phyloP scores from a whole-genome alignment of 2,888 invertebrate species.

The Chrysotoxum bicinctum region DNA sequence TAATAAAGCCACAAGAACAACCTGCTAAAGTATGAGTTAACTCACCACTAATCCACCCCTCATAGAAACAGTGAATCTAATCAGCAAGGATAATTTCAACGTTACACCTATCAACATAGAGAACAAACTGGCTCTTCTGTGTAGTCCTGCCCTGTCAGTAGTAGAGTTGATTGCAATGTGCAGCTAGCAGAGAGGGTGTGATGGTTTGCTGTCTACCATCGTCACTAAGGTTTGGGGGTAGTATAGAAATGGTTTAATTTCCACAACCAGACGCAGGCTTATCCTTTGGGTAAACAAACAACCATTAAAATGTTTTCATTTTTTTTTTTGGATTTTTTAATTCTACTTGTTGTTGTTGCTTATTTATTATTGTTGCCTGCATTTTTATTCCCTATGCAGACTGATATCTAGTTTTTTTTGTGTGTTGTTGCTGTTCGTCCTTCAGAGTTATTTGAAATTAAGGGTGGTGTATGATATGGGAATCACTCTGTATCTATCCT shows the following conservation, averaged over 20 bases:
- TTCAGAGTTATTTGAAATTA: conserved; percentile 53
- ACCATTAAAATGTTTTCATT: conserved; percentile 63
- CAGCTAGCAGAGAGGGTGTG: conserved; percentile 23
- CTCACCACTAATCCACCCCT: conserved; percentile 33
- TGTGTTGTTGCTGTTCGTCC: background rate
- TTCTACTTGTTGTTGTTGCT: conserved; percentile 14
- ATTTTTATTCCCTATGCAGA: conserved; percentile 58
- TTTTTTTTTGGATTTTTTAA: conserved; percentile 8
- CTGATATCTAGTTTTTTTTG: conserved; percentile 23
- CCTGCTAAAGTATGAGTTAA: conserved; percentile 2
- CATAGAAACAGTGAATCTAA: conserved; percentile 24
- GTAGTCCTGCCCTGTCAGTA: conserved; percentile 15
- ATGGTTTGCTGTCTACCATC: conserved; percentile 34
- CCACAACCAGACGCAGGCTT: conserved; percentile 65
- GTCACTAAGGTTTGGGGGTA: background rate
- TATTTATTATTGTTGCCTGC: conserved; percentile 22
- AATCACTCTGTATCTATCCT: background rate
- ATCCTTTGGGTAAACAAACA: conserved; percentile 72
- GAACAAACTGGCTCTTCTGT: conserved; percentile 30
- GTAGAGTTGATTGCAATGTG: conserved; percentile 62
- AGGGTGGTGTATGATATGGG: conserved; percentile 18
- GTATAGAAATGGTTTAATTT: conserved; percentile 63
- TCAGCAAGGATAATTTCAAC: conserved; percentile 61
- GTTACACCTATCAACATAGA: conserved; percentile 66
- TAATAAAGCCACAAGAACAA: conserved; percentile 22